phyloP scores from a whole-genome alignment of 2,888 invertebrate species.

The Trichopria drosophilae region DNA sequence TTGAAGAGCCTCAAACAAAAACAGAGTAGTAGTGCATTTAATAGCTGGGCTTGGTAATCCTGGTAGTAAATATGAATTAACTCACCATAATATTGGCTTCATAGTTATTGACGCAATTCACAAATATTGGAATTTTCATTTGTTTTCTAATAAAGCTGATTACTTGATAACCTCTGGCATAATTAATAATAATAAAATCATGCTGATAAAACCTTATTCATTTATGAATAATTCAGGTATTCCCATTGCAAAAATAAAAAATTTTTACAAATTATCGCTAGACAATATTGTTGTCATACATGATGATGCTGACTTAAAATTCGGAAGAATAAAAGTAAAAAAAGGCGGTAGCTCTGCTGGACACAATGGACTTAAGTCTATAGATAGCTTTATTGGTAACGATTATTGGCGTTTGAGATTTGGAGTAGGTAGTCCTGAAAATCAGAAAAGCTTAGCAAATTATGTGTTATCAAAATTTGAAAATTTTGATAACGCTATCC shows the following conservation, averaged over 20 bases:
- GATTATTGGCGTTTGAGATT: background rate
- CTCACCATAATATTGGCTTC: slow-evolving; percentile 9
- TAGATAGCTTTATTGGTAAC: background rate
- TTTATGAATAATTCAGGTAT: slow-evolving; percentile 6
- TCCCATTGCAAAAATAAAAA: slow-evolving; percentile 1
- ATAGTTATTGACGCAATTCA: background rate
- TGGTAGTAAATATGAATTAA: slow-evolving; percentile 5
- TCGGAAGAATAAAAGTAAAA: background rate
- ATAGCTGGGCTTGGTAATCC: slow-evolving; percentile 7
- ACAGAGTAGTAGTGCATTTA: slow-evolving; percentile 9
- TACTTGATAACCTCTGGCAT: too few relatives aligned
- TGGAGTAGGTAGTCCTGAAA: slow-evolving; percentile 8
- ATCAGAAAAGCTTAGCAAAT: slow-evolving; percentile 1
- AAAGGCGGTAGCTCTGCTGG: background rate
- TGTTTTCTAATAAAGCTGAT: too few relatives aligned
- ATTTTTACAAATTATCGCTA: slow-evolving; percentile 4
- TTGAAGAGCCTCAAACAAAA: slow-evolving; percentile 7
- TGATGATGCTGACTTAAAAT: slow-evolving; percentile 3
- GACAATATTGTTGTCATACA: slow-evolving; percentile 8
- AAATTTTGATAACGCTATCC: too few relatives aligned
- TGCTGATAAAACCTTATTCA: slow-evolving; percentile 6
- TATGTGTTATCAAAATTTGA: too few relatives aligned
- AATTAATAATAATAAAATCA: too few relatives aligned
- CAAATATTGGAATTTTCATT: too few relatives aligned
- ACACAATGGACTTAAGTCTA: background rate